Evolutionary conservation across 2,797 vertebrate species (phyloP), one percentile per base, ranked within the genome.

Genomic region (Botia almorhae): DNA sequence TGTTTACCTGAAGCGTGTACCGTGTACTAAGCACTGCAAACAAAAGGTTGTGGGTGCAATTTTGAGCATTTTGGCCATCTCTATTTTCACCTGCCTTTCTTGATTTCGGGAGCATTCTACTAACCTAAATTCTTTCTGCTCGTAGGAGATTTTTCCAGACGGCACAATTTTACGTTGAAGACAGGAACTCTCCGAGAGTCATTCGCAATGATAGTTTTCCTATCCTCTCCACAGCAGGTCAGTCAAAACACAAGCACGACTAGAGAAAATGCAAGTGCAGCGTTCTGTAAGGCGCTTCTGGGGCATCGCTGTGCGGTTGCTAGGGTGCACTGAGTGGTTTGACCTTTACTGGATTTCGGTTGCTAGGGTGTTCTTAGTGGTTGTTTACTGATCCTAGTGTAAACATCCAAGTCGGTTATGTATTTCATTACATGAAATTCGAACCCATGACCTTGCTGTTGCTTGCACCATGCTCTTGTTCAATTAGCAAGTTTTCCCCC

Each of bases 71-170:
- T 63, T 33, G 3, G 3, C 1, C 55, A 11, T 48, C 29, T 23
- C 68, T 53, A 51, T 53, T 77, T 83, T 14, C 46, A 46, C 23
- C 60, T 6, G 51, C n/a, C 16, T 53, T 33, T 33, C 10, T 78
- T 61, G 33, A 58, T 81, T 77, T 69, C 10, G 33, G 67, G 67
- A 33, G 16, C 79, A 51, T 26, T n/a, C 36, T 1, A 33, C 55
- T 86, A 78, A 86, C 70, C 39, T 50, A n/a, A 58, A 33, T 39
- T 26, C 3, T 83, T 53, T 53, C 17, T 80, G 23, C 70, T 89
- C 84, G 91, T 90, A 99, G 98, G 94, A 99, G 97, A 90, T 98
- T 98, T 93, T 99, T 99, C 88, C 98, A 98, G 91, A 98, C 97
- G 8, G 96, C 97, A 88, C 98, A 99, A 92, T 97, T 99, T 92